Evolutionary conservation across 2,888 invertebrate species (phyloP).

Genomic region (Drosophila longiperda): DNA sequence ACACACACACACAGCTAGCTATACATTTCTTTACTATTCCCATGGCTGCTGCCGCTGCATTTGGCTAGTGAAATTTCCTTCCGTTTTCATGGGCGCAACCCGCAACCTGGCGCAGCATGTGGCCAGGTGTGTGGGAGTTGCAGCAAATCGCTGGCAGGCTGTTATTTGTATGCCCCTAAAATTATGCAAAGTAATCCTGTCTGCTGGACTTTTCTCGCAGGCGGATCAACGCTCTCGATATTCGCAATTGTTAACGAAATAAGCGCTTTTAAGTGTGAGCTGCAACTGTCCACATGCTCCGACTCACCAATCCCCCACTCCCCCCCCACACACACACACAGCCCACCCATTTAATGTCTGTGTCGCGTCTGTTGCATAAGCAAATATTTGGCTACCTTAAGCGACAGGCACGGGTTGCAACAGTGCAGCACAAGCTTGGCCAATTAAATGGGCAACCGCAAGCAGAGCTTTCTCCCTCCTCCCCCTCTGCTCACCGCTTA

Average conservation of each 20-base stretch:
- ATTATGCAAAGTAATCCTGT: conserved; percentile 79
- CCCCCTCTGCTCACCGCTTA: background rate
- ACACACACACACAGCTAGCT: background rate
- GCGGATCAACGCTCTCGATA: conserved; percentile 68
- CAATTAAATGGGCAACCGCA: conserved; percentile 74
- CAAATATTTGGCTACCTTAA: conserved; percentile 79
- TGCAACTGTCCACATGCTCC: conserved; percentile 53
- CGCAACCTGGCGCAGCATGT: conserved; percentile 32
- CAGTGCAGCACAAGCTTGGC: conserved; percentile 69
- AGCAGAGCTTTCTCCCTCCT: conserved; percentile 14
- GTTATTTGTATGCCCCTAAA: conserved; percentile 78
- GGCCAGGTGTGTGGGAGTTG: conserved; percentile 13
- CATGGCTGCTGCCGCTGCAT: conserved; percentile 59
- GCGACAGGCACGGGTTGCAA: conserved; percentile 58
- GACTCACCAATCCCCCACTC: background rate
- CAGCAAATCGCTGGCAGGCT: conserved; percentile 55
- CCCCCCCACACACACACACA: background rate
- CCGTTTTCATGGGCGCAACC: conserved; percentile 63
- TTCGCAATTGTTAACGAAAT: conserved; percentile 80
- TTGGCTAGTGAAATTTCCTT: conserved; percentile 80
- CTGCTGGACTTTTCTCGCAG: conserved; percentile 44
- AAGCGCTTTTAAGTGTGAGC: conserved; percentile 76
- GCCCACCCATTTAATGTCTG: conserved; percentile 6
- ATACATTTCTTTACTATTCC: conserved; percentile 27
- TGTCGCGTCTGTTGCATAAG: conserved; percentile 67